Evolutionary conservation across 1,140 invertebrate genomes (phyloP), one percentile per base, ranked within the genome.

Genomic region (Linepithema humile): DNA sequence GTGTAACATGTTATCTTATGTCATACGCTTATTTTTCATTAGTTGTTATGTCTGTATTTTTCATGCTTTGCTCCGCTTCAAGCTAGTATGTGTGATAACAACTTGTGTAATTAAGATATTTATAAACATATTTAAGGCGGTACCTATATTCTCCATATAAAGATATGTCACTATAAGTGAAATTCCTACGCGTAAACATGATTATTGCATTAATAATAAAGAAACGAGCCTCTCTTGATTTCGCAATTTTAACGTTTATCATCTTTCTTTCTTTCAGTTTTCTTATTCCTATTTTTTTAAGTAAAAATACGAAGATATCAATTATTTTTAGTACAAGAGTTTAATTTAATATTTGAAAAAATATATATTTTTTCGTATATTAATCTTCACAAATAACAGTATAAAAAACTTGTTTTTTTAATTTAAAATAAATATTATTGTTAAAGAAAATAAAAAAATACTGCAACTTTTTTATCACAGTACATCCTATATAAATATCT

Each of bases 141-240:
- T 75, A 62, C 55, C 40, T 75, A 62, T 45, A 74, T 62, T 60
- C 40, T 45, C 26, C n/a, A n/a, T 38, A 55, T n/a, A n/a, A 23
- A 55, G 50, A 55, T 60, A 59, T 17, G 4, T 17, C n/a, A 60
- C 4, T 4, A 53, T 38, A 20, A 12, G 20, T 50, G 20, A 65
- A 77, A 77, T 65, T 77, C 32, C n/a, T 65, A 38, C 43, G 35
- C 69, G 32, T 40, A 53, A 77, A 77, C 59, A 77, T 65, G 59
- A 65, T 77, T 77, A 40, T 65, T n/a, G 45, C 26, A 60, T 64
- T 77, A 77, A 64, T 50, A 77, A 77, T 64, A 77, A 77, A 75
- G 10, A 17, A 48, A 20, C 3, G 7, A 77, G 12, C 2, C 4
- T 74, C 32, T 74, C 72, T 59, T 2, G 23, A 9, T 12, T 40